These are phyloP conservation scores for Ochropleura plecta DNA, from an alignment of 2,888 invertebrate genomes.

Conservation along the genomic window DNA sequence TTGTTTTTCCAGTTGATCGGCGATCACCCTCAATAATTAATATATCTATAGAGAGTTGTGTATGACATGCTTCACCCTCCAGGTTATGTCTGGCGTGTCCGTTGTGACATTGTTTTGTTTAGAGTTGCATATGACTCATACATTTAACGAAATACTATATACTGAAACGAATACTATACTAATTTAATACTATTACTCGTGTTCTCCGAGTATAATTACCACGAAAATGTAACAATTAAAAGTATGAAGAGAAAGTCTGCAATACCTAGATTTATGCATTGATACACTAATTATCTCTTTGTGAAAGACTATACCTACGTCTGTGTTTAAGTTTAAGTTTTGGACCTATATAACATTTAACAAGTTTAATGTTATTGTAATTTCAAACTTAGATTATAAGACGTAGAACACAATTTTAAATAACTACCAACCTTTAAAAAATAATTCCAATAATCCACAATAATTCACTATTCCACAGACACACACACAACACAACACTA, in stretches of 20 bases:
- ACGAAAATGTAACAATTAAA: constrained; percentile 24
- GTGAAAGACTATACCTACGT: neutral
- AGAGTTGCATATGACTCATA: constrained; percentile 20
- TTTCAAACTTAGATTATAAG: neutral
- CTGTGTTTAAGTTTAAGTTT: neutral
- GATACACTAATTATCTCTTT: constrained; percentile 22
- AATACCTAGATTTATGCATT: constrained; percentile 36
- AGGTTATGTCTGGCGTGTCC: constrained; percentile 21
- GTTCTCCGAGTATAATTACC: constrained; percentile 21
- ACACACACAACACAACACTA: constrained; percentile 57
- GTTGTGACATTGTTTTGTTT: constrained; percentile 9
- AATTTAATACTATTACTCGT: neutral
- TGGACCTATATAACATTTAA: neutral
- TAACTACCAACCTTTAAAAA: constrained; percentile 31
- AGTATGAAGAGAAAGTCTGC: constrained; percentile 35
- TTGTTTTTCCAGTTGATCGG: constrained; percentile 17
- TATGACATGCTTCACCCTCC: constrained; percentile 19
- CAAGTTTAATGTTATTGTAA: neutral
- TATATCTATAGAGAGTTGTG: neutral
- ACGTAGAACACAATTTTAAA: neutral
- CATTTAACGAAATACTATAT: neutral
- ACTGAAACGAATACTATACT: neutral
- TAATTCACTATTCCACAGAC: constrained; percentile 28
- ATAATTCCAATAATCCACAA: constrained; percentile 9
- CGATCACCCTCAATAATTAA: constrained; percentile 18